Conservation (phyloP, 2,113 vertebrate species). For the Apodemus sylvaticus region DNA sequence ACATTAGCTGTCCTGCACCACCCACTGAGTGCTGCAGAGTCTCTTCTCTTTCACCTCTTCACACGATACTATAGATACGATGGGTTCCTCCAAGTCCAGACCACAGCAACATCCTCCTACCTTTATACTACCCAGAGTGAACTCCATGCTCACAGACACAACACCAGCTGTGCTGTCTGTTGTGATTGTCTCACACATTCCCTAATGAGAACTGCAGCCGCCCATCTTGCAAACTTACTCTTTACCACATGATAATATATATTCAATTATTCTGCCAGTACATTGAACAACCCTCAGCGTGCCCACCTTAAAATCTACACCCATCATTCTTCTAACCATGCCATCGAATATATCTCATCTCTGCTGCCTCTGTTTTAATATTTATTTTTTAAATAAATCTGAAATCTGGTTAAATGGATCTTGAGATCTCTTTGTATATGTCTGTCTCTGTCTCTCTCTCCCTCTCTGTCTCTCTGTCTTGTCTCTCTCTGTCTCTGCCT, state of each 20-base stretch:
- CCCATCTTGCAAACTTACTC: background rate
- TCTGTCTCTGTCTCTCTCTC: background rate
- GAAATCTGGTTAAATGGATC: background rate
- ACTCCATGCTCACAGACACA: accelerated
- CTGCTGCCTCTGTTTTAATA: background rate
- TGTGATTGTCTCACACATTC: background rate
- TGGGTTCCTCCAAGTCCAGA: background rate
- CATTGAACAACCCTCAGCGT: background rate
- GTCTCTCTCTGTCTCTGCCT: background rate
- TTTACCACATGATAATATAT: background rate
- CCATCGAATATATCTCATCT: background rate
- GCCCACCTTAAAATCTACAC: background rate
- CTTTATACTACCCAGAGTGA: background rate
- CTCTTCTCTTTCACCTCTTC: background rate
- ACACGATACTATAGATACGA: background rate
- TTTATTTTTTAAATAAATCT: background rate
- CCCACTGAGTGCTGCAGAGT: background rate
- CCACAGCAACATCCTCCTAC: background rate
- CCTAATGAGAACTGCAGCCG: no score
- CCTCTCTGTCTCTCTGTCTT: background rate
- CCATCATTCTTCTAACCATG: background rate
- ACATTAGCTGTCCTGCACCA: no score
- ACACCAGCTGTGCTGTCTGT: background rate
- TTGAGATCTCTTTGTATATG: background rate
- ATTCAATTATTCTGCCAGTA: background rate